Evolutionary conservation across 2,113 vertebrate species (phyloP).

Genomic region (Nyctereutes procyonoides): DNA sequence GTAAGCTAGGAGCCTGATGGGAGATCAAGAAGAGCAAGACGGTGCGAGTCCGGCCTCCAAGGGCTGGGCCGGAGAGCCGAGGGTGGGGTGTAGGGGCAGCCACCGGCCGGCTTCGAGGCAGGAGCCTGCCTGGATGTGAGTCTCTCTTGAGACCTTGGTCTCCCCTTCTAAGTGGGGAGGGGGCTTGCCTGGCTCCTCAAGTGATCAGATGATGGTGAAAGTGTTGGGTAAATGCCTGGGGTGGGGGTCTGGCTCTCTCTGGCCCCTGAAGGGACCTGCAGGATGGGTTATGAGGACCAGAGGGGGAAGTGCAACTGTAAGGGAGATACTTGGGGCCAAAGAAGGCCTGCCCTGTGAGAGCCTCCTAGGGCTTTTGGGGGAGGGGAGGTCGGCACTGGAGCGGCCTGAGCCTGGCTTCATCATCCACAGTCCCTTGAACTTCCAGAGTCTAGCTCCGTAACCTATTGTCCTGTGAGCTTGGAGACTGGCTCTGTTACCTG

Average conservation of each 20-base stretch:
- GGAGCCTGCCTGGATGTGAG: neutral
- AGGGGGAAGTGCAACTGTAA: neutral
- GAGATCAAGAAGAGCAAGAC: conserved; percentile 94
- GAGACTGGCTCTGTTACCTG: neutral
- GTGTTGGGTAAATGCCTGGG: neutral
- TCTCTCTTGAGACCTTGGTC: neutral
- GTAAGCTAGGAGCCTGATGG: conserved; percentile 98
- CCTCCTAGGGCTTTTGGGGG: neutral
- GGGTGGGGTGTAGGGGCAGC: neutral
- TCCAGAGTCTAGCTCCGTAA: neutral
- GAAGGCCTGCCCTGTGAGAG: neutral
- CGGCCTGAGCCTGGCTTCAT: neutral
- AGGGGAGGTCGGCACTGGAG: neutral
- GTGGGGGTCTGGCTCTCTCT: neutral
- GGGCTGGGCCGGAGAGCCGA: neutral
- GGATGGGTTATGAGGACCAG: neutral
- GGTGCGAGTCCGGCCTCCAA: conserved; percentile 82
- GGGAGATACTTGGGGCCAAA: neutral
- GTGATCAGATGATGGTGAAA: neutral
- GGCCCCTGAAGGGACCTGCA: neutral
- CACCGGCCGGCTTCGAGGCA: neutral
- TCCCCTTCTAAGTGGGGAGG: neutral
- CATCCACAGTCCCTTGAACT: neutral
- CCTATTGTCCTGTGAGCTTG: neutral
- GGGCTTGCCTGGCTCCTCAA: conserved; percentile 2